Base-by-base conservation (phyloP, 2,113 vertebrate genomes). In the Xyrauchen texanus region DNA sequence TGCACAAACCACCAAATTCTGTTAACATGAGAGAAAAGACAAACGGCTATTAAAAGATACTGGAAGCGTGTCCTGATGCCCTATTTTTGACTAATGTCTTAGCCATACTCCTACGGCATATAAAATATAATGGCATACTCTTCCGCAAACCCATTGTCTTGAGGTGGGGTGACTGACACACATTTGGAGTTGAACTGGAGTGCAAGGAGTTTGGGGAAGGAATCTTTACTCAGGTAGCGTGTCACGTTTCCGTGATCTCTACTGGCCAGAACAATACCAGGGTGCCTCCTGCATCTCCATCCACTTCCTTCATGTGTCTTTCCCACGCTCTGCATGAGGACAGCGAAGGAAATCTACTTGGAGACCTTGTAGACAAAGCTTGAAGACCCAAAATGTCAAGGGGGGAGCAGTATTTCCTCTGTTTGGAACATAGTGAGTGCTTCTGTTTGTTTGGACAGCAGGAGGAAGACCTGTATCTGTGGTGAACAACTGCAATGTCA, bases 231-330 rank as follows among this genome's bases (percentile, higher is more conserved):
- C 90, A 93, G 93, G 92, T 93, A 94, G 87, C 84, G 82, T 90
- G 89, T 92, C 90, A 88, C 86, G 66, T 84, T 92, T 92, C 89
- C 87, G 84, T 92, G 91, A 94, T 92, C 91, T 92, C 87, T 89
- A 85, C 86, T 77, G 5, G 86, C 83, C 83, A 90, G 90, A 94
- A 93, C 93, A 93, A 93, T 94, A 90, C 89, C 89, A 93, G 89
- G 89, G 88, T 85, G 88, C 85, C 90, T 91, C 86, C 89, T 88
- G 89, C 78, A 84, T 85, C 83, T 76, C 86, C 76, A 81, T 91
- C 90, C 90, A 88, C 86, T 93, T 93, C 92, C 93, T 93, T 85
- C 85, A 82, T 85, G 87, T 86, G 89, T 91, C 89, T 92, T 94
- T 94, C 92, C 92, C 93, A 94, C 92, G 93, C 89, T 90, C 85